These are phyloP conservation scores for Prenolepis imparis DNA, from an alignment of 2,888 invertebrate species.

Conservation along the genomic window DNA sequence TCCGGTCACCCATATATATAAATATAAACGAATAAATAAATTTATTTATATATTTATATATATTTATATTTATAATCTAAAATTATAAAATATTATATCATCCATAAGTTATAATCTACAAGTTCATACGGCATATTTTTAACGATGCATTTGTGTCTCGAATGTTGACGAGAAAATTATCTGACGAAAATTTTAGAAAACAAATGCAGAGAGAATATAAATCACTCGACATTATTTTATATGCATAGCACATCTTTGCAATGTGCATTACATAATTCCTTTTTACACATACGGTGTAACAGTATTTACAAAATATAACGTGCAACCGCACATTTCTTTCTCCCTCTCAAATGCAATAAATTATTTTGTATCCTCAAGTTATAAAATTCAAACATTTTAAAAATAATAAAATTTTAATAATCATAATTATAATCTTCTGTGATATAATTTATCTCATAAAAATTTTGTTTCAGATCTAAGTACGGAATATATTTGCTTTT, in stretches of 20 bases:
- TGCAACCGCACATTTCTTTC: background rate
- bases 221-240: conserved; percentile 4
- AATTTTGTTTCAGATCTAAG: background rate
- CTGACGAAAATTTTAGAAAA: background rate
- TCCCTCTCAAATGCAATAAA: background rate
- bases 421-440: background rate
- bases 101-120: background rate
- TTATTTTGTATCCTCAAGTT: background rate
- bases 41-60: background rate
- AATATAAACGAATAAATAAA: background rate
- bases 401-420: background rate
- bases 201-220: background rate
- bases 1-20: background rate
- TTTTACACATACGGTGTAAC: background rate
- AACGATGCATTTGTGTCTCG: background rate
- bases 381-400: background rate
- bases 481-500: background rate
- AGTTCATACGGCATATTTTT: background rate
- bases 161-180: conserved; percentile 4
- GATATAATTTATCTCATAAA: background rate
- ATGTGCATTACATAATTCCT: background rate
- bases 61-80: conserved; percentile 4
- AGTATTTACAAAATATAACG: background rate
- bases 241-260: background rate
- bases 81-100: background rate